phyloP scores from a whole-genome alignment of 2,797 vertebrate genomes.

The Pelodytes ibericus region DNA sequence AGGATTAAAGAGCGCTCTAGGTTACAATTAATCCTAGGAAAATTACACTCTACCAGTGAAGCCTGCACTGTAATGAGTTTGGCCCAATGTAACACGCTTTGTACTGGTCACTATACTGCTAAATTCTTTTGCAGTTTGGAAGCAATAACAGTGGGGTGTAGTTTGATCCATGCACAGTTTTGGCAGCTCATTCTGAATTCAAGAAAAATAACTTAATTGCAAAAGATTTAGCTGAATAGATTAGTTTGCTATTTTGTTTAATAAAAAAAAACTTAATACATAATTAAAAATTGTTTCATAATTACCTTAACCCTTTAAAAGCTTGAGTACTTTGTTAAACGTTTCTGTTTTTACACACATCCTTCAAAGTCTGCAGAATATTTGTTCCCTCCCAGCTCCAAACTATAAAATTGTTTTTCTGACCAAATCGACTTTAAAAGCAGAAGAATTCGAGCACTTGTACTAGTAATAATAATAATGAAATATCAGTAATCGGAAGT shows the following conservation, averaged over 20 bases:
- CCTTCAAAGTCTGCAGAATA: too few species aligned
- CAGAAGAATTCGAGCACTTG: too few species aligned
- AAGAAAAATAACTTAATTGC: slow-evolving; percentile 10
- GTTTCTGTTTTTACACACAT: too few species aligned
- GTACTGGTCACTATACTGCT: slow-evolving; percentile 10
- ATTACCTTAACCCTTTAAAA: not conserved
- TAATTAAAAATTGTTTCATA: slow-evolving; percentile 13
- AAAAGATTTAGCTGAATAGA: slow-evolving; percentile 1
- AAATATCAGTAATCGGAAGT: too few species aligned
- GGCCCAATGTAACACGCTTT: slow-evolving; percentile 10
- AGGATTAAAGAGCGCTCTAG: slow-evolving; percentile 49
- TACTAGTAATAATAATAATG: too few species aligned
- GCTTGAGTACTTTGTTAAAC: not conserved
- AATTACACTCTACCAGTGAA: slow-evolving; percentile 38
- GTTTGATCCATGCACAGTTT: slow-evolving; percentile 10
- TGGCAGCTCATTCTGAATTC: slow-evolving; percentile 21
- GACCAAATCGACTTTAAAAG: too few species aligned
- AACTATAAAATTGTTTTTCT: too few species aligned
- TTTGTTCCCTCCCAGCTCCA: too few species aligned
- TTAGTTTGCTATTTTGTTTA: not conserved
- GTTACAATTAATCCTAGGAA: slow-evolving; percentile 55
- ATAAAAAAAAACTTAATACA: not conserved
- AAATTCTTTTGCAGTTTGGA: slow-evolving; percentile 24
- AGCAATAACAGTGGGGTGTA: slow-evolving; percentile 10
- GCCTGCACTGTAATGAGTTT: slow-evolving; percentile 35